Evolutionary conservation across 2,113 vertebrate genomes (phyloP).

Genomic region (Albula glossodonta): DNA sequence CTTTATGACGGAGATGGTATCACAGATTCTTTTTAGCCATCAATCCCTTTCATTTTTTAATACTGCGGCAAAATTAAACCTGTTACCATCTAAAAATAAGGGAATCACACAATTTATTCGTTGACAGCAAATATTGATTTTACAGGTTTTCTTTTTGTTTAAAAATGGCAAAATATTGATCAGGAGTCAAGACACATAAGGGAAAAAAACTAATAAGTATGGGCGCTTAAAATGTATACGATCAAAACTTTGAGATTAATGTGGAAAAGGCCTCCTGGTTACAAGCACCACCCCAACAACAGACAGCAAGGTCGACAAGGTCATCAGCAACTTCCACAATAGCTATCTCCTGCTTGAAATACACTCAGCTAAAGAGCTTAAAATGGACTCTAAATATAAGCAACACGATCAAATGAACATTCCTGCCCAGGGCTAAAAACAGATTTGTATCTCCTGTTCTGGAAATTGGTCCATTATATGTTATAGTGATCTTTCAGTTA

Average conservation of each 20-base stretch:
- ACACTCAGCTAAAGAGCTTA: not conserved
- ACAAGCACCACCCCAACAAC: slow-evolving; percentile 32
- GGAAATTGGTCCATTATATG: not conserved
- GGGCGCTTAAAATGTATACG: slow-evolving; percentile 67
- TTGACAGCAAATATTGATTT: slow-evolving; percentile 78
- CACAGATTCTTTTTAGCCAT: slow-evolving; percentile 63
- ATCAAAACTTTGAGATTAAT: slow-evolving; percentile 62
- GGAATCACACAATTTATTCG: slow-evolving; percentile 68
- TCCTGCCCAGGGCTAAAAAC: not conserved
- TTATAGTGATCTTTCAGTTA: not conserved
- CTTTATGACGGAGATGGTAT: slow-evolving; percentile 74
- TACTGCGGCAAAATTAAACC: slow-evolving; percentile 57
- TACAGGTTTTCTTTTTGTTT: slow-evolving; percentile 61
- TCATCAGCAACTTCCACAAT: not conserved
- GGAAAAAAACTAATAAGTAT: slow-evolving; percentile 41
- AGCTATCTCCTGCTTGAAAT: not conserved
- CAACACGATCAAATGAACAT: not conserved
- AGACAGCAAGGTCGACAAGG: not conserved
- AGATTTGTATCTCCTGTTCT: not conserved
- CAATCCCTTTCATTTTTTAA: slow-evolving; percentile 78
- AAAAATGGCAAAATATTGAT: slow-evolving; percentile 64
- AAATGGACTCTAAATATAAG: not conserved
- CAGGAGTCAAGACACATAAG: slow-evolving; percentile 51
- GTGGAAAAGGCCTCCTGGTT: slow-evolving; percentile 54
- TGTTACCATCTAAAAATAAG: slow-evolving; percentile 61